Percentiles rank a stretch among this genome's conserved stretches.
Evolutionary conservation across 2,113 vertebrate genomes (phyloP).

Genomic region (Campylorhamphus procurvoides): DNA sequence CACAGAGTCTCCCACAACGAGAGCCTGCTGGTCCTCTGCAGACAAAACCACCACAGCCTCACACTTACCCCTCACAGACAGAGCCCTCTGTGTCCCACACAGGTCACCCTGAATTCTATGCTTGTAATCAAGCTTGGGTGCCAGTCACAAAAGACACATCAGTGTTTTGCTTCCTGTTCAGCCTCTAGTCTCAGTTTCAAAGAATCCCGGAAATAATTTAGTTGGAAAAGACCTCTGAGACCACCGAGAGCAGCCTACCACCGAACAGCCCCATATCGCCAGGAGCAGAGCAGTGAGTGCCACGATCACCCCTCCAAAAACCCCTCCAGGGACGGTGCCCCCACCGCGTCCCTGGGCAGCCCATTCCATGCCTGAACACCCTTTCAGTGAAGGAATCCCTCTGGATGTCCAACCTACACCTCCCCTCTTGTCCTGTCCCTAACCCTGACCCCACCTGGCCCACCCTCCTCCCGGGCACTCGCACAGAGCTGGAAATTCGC

Average conservation of each 20-base stretch:
- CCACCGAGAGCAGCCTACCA: too few species aligned
- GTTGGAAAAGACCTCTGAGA: neutral
- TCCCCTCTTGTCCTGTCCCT: neutral
- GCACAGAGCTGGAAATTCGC: accelerated
- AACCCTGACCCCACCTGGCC: too few species aligned
- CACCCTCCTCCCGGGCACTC: neutral
- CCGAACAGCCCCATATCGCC: too few species aligned
- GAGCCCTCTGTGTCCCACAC: neutral
- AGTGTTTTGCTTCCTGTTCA: neutral
- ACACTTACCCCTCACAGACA: neutral
- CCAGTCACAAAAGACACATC: neutral
- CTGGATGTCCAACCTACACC: neutral
- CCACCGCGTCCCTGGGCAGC: neutral
- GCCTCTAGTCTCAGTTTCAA: neutral
- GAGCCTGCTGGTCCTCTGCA: neutral
- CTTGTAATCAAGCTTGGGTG: neutral
- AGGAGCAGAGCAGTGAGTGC: too few species aligned
- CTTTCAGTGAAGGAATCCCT: too few species aligned
- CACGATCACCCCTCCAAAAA: neutral
- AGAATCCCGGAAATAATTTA: too few species aligned
- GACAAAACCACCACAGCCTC: neutral
- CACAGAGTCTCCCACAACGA: accelerated
- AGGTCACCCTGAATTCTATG: neutral
- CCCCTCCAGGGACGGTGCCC: neutral
- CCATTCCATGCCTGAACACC: too few species aligned